A percentile compares a stretch with the other conserved stretches of the same genome.
These are phyloP conservation scores for Prunella strophiata DNA, from an alignment of 2,797 vertebrate species.

Conservation along the genomic window DNA sequence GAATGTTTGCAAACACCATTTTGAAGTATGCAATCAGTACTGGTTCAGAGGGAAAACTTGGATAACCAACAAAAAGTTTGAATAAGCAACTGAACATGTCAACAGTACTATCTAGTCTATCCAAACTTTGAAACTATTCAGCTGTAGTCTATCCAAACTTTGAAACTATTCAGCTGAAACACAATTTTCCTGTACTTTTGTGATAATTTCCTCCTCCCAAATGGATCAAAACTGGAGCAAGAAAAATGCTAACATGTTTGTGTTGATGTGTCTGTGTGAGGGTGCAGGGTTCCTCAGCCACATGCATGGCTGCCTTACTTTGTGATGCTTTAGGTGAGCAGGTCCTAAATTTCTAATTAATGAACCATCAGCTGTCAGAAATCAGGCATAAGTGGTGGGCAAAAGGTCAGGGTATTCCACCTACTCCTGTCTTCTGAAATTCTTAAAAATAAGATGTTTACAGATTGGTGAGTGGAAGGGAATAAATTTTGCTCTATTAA, in stretches of 20 bases:
- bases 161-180: background rate
- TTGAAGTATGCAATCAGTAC: constrained; percentile 42
- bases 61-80: constrained; percentile 40
- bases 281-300: background rate
- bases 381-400: background rate
- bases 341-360: background rate
- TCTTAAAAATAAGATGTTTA: background rate
- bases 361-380: background rate
- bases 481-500: background rate
- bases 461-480: background rate
- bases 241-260: background rate
- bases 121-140: background rate
- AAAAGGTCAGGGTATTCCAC: background rate
- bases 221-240: background rate
- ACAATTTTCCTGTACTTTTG: background rate
- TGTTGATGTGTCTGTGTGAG: background rate
- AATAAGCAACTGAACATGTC: background rate
- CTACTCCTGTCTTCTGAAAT: background rate
- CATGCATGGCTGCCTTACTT: background rate
- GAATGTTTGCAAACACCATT: constrained; percentile 65
- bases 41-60: constrained; percentile 38
- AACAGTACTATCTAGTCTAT: background rate
- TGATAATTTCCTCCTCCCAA: background rate
- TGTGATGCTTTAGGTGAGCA: background rate
- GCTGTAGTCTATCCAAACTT: background rate